Evolutionary conservation across 2,113 vertebrate species (phyloP), one percentile per base, ranked within the genome.

Genomic region (Microcebus jonahi): DNA sequence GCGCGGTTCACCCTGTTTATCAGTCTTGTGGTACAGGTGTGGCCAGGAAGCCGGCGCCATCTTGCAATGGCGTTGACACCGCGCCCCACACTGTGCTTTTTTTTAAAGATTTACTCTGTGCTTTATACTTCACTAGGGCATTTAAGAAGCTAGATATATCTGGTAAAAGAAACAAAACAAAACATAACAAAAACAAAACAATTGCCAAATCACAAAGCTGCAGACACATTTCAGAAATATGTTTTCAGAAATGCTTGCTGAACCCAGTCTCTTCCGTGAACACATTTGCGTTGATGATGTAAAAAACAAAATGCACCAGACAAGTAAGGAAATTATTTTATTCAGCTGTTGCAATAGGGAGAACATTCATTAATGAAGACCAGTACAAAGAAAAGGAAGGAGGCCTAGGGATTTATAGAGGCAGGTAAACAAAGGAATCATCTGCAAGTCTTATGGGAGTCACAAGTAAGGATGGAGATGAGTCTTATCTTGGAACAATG

Each of bases 301-400:
- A 85, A 92, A 90, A 90, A 81, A 94, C 50, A 94, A 88, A 92
- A 97, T 91, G 81, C 29, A 45, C n/a, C n/a, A 45, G 59, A 70
- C 18, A 36, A 79, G 39, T 87, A 70, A 95, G 76, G 65, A 61
- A 65, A 57, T 95, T 34, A 85, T 91, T 94, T 90, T 92, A 86
- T 82, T 91, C 59, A 71, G 48, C 55, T 80, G 27, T 82, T 94
- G 34, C 15, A 68, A 68, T 84, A 80, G n/a, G 50, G 55, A 68
- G 29, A 68, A 70, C 17, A 91, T 68, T 93, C 80, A 89, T 77
- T 79, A 87, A 92, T 86, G 73, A 77, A 45, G 57, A 90, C 61
- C 11, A 82, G 77, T 75, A 81, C 88, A 81, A 70, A 95, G 75
- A 75, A 84, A 90, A 96, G 57, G 50, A 90, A 97, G 45, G 36